Percentiles rank a stretch among this genome's conserved stretches.
phyloP scores from a whole-genome alignment of 2,797 vertebrate genomes.

The Sylvia borin region DNA sequence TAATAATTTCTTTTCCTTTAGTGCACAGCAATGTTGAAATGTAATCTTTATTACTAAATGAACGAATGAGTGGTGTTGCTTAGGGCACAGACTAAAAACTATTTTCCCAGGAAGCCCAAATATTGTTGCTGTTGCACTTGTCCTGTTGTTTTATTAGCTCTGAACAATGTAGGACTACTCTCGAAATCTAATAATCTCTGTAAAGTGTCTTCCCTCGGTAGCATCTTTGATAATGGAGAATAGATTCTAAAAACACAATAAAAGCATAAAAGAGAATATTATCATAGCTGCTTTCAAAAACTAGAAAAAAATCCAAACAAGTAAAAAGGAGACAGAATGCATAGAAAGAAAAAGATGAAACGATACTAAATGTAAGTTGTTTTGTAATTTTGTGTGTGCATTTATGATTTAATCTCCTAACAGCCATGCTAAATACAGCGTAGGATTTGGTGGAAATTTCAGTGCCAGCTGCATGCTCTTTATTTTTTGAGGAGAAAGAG shows the following conservation, averaged over 20 bases:
- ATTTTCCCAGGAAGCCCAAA: not conserved
- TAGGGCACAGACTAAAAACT: not conserved
- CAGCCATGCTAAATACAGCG: not conserved
- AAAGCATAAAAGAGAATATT: not conserved
- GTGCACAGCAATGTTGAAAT: not conserved
- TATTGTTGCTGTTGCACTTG: constrained; percentile 5
- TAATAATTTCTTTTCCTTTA: not conserved
- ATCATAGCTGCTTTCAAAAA: not conserved
- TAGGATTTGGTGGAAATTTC: not conserved
- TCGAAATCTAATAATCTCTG: constrained; percentile 37
- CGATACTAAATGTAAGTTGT: not conserved
- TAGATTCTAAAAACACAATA: constrained; percentile 2
- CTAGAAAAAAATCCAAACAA: not conserved
- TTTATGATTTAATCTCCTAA: constrained; percentile 34
- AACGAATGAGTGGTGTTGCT: constrained; percentile 24
- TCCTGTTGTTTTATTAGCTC: constrained; percentile 58
- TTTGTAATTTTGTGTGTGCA: not conserved
- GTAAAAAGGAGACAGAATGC: not conserved
- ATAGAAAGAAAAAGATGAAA: not conserved
- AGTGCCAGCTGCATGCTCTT: not conserved
- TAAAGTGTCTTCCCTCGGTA: not conserved
- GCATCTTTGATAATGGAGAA: constrained; percentile 6
- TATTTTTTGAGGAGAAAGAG: not conserved
- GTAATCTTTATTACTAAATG: constrained; percentile 29
- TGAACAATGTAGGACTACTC: constrained; percentile 35